Evolutionary conservation across 2,113 vertebrate species (phyloP).

Genomic region (Cyanoderma ruficeps): DNA sequence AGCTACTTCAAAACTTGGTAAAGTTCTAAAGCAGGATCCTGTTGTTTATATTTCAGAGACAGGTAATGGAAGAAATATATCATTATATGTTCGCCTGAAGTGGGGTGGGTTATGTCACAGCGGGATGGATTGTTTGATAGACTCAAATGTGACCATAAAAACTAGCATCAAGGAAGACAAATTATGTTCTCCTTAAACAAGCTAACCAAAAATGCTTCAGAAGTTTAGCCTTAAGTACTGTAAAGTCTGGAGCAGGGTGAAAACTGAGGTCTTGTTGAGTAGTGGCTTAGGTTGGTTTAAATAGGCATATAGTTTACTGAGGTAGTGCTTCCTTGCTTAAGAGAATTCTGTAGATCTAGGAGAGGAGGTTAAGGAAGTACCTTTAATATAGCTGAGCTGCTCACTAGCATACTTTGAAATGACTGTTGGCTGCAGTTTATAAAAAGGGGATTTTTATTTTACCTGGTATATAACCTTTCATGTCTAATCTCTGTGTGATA

Average conservation of each 20-base stretch:
- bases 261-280: neutral
- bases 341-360: neutral
- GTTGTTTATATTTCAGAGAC: constrained; percentile 93
- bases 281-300: neutral
- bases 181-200: neutral
- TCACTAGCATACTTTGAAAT: neutral
- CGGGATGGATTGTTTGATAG: neutral
- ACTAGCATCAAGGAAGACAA: neutral
- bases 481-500: neutral
- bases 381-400: neutral
- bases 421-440: neutral
- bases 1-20: constrained; percentile 58
- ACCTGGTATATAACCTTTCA: neutral
- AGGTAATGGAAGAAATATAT: constrained; percentile 75
- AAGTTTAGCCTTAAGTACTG: neutral
- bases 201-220: neutral
- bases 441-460: neutral
- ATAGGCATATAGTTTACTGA: neutral
- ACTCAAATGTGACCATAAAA: neutral
- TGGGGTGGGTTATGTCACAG: neutral
- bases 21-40: constrained; percentile 79
- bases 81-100: neutral
- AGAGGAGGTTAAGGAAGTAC: neutral
- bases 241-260: neutral
- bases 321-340: neutral